A percentile compares a stretch with the other conserved stretches of the same genome.
Conservation (phyloP, 2,797 vertebrate species). For the Huso huso region DNA sequence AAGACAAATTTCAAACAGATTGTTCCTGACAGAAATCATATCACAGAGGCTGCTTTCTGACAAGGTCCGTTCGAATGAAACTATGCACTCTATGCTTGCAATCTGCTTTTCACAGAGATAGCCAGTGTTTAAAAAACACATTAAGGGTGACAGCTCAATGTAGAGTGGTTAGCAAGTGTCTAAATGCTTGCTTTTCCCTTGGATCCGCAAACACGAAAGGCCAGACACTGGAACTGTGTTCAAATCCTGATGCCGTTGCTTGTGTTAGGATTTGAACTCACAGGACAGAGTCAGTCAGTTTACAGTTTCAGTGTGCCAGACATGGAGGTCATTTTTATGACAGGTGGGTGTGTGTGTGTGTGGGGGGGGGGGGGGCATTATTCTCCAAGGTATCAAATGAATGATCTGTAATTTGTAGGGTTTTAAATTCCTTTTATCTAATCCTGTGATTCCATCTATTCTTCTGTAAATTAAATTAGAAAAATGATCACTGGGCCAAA, state of each 20-base stretch:
- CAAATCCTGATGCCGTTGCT: background rate
- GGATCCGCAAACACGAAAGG: constrained; percentile 18
- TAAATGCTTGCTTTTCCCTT: constrained; percentile 37
- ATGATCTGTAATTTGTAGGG: too few species aligned
- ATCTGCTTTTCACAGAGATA: constrained; percentile 65
- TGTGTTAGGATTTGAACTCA: constrained; percentile 3
- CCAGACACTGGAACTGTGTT: background rate
- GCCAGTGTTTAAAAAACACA: constrained; percentile 48
- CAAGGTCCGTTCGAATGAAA: constrained; percentile 52
- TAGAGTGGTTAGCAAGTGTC: constrained; percentile 50
- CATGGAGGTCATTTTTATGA: background rate
- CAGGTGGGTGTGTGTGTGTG: background rate
- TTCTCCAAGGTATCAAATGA: background rate
- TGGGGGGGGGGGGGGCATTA: background rate
- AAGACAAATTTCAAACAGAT: constrained; percentile 85
- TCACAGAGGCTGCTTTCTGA: constrained; percentile 52
- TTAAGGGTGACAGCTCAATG: constrained; percentile 59
- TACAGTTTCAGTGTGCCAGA: background rate
- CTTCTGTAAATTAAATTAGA: too few species aligned
- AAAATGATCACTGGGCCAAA: too few species aligned
- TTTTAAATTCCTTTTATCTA: too few species aligned
- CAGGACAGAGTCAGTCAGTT: background rate
- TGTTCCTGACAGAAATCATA: constrained; percentile 89
- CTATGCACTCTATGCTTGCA: constrained; percentile 67
- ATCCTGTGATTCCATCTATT: too few species aligned